Evolutionary conservation across 2,888 invertebrate genomes (phyloP).

Genomic region (Drosophila melanosoma): DNA sequence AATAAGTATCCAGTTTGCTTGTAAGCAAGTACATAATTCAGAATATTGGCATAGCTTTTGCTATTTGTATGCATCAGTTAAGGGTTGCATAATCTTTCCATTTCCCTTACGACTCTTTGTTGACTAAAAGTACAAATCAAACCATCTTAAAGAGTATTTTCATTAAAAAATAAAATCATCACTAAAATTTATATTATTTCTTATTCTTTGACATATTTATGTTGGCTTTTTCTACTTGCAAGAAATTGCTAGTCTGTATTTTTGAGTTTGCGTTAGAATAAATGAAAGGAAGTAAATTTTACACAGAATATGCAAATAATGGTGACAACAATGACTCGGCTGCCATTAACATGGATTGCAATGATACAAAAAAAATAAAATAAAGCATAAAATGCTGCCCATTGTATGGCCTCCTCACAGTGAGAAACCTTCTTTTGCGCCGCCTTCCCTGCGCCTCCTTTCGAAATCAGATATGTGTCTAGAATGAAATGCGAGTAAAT

Average conservation of each 20-base stretch:
- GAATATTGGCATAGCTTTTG: conserved; percentile 43
- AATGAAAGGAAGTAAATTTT: conserved; percentile 73
- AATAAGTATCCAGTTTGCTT: conserved; percentile 62
- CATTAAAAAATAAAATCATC: background rate
- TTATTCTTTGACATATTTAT: conserved; percentile 1
- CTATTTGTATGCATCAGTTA: conserved; percentile 19
- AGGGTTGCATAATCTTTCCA: background rate
- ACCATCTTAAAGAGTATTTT: background rate
- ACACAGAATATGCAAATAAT: conserved; percentile 78
- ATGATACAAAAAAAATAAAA: conserved; percentile 48
- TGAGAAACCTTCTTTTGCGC: background rate
- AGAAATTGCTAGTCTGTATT: conserved; percentile 28
- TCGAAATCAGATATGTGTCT: conserved; percentile 65
- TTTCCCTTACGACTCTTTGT: background rate
- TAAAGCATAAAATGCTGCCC: conserved; percentile 49
- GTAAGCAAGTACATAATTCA: conserved; percentile 49
- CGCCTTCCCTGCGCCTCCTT: background rate
- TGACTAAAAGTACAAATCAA: background rate
- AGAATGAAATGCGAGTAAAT: conserved; percentile 50
- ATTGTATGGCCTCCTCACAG: conserved; percentile 24
- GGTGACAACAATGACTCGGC: conserved; percentile 71
- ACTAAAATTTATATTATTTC: background rate
- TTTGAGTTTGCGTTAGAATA: conserved; percentile 61
- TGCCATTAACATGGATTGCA: conserved; percentile 68
- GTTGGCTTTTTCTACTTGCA: conserved; percentile 14